Evolutionary conservation across 2,797 vertebrate genomes (phyloP).

Genomic region (Zenarchopterus dispar): DNA sequence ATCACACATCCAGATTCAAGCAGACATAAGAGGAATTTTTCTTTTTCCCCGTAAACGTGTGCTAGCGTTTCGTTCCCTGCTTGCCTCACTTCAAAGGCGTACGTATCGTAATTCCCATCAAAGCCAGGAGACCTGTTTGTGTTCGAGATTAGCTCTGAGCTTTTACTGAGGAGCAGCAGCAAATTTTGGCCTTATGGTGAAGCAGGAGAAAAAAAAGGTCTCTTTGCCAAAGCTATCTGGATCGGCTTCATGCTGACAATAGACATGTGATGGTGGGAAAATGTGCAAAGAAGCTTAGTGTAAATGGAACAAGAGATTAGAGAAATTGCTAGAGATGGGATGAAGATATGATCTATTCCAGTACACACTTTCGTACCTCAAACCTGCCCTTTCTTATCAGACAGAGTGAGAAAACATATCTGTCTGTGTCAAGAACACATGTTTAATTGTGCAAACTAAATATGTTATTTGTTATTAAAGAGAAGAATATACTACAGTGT

Average conservation of each 20-base stretch:
- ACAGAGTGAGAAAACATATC: slow-evolving; percentile 50
- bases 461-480: no score
- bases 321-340: slow-evolving; percentile 41
- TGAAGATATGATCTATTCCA: slow-evolving; percentile 42
- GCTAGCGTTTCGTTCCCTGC: slow-evolving; percentile 17
- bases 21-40: slow-evolving; percentile 13
- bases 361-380: slow-evolving; percentile 16
- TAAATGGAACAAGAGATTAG: slow-evolving; percentile 55
- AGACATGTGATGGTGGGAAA: slow-evolving; percentile 21
- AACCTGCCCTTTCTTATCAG: slow-evolving; percentile 27
- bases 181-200: slow-evolving; percentile 1
- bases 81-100: slow-evolving; percentile 38
- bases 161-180: slow-evolving; percentile 12
- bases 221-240: slow-evolving; percentile 33
- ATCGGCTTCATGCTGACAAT: slow-evolving; percentile 38
- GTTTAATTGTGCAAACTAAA: slow-evolving; percentile 28
- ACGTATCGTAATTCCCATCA: slow-evolving; percentile 63
- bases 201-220: slow-evolving; percentile 5
- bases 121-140: slow-evolving; percentile 49
- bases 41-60: slow-evolving; percentile 21
- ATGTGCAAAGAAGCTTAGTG: slow-evolving; percentile 42
- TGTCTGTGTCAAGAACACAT: slow-evolving; percentile 41
- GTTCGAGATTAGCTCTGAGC: slow-evolving; percentile 43
- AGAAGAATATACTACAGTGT: no score
- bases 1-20: slow-evolving; percentile 13